Evolutionary conservation across 2,797 vertebrate genomes (phyloP).

Genomic region (Florisuga fusca): DNA sequence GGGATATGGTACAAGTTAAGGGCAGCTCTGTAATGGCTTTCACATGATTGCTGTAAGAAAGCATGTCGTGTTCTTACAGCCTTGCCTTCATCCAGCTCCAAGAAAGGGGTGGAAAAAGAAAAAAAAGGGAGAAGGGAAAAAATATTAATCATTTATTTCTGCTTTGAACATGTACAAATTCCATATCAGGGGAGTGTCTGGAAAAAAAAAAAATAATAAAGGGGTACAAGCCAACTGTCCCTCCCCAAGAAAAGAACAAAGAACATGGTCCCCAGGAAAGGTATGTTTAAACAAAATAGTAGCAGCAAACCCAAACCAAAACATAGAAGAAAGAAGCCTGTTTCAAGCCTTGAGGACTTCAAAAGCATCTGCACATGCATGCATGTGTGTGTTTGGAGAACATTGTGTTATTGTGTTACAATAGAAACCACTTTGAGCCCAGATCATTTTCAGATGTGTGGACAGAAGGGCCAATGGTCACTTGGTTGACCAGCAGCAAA

Average conservation of each 20-base stretch:
- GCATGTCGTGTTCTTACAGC: neutral
- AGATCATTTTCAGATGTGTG: neutral
- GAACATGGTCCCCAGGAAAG: neutral
- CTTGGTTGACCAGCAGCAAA: neutral
- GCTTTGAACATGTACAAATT: conserved; percentile 54
- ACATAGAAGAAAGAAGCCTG: neutral
- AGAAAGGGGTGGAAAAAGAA: neutral
- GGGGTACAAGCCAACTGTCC: neutral
- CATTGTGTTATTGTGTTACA: accelerated
- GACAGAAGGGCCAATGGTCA: neutral
- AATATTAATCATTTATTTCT: conserved; percentile 30
- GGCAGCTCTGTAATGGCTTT: conserved; percentile 47
- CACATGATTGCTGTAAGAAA: conserved; percentile 54
- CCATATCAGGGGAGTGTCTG: neutral
- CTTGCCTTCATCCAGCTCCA: conserved; percentile 66
- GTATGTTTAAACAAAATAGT: conserved; percentile 19
- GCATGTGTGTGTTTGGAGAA: neutral
- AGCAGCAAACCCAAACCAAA: neutral
- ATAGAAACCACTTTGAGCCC: neutral
- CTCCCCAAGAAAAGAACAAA: neutral
- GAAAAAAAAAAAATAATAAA: neutral
- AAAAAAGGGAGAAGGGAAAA: neutral
- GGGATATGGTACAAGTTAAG: conserved; percentile 54
- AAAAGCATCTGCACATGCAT: neutral
- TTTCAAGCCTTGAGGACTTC: neutral